These are phyloP conservation scores for Pycnonotus jocosus DNA, from an alignment of 2,113 vertebrate genomes.

Conservation along the genomic window DNA sequence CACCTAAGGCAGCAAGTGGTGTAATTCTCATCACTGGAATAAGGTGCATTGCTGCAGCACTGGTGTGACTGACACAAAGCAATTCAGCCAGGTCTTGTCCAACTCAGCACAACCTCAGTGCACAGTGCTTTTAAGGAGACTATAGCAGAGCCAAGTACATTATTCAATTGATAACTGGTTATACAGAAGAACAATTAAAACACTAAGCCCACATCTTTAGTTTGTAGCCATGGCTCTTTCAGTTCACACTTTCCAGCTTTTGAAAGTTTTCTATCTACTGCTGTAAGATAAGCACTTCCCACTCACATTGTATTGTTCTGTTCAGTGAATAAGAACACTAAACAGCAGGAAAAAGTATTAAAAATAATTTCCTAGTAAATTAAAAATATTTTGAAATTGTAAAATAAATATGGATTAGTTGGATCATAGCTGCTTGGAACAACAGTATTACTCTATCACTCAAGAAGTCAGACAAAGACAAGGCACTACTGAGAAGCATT, in stretches of 20 bases:
- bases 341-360: not conserved
- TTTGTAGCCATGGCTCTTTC: not conserved
- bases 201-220: not conserved
- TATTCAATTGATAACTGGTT: not conserved
- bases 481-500: not conserved
- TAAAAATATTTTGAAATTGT: not conserved
- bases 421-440: not conserved
- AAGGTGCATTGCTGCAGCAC: not conserved
- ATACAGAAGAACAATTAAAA: not conserved
- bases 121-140: not conserved
- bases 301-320: not conserved
- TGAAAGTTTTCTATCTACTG: not conserved
- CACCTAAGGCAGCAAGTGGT: not conserved
- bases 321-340: not conserved
- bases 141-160: not conserved
- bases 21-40: not conserved
- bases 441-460: not conserved
- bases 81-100: not conserved
- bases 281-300: not conserved
- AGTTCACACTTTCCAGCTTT: not conserved
- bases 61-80: not conserved
- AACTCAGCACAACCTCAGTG: not conserved
- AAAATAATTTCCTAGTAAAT: not conserved
- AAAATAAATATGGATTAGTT: not conserved
- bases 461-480: not conserved